Base-by-base conservation (phyloP, 1,140 invertebrate species). In the Megalonaias nervosa region DNA sequence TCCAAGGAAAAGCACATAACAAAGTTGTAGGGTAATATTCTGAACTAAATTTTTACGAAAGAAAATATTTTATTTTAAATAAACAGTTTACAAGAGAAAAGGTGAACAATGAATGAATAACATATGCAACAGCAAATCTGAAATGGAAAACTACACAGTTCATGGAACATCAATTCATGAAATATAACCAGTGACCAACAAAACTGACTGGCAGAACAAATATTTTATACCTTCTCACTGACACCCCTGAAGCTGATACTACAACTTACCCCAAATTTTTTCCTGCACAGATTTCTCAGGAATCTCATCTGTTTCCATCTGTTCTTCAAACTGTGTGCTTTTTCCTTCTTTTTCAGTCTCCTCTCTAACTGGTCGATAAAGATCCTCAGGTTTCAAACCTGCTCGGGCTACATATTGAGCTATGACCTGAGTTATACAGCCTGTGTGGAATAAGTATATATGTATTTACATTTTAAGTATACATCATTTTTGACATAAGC, bases 361-460 rank as follows among this genome's bases (percentile, higher is more conserved):
- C 55, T 85, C 79, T n/a, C 57, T 58, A n/a, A 23, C 67, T 23
- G 81, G 69, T 5, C 73, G 67, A 69, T 85, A 88, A 1, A 89
- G 75, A 17, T 87, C 82, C 26, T 83, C 62, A 21, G 87, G 85
- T n/a, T 83, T 81, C 23, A 89, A 80, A 15, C 77, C 77, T 57
- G 81, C 79, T 31, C 83, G 82, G 11, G 84, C 82, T 26, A 89
- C 82, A 75, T 84, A 88, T 31, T 83, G 80, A 11, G 87, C 89
- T 4, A 90, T 84, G 58, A 88, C 60, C 71, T 89, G 88, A 21
- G 87, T 87, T 56, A 90, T 78, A 70, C 86, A 82, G 38, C 88
- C 88, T 89, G 71, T 12, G 38, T 48, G 38, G 38, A 48, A 48
- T 11, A 6, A 48, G 38, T 48, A 48, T 48, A 48, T 6, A 48